Evolutionary conservation across 2,113 vertebrate species (phyloP), one percentile per base, ranked within the genome.

Genomic region (Scomber japonicus): DNA sequence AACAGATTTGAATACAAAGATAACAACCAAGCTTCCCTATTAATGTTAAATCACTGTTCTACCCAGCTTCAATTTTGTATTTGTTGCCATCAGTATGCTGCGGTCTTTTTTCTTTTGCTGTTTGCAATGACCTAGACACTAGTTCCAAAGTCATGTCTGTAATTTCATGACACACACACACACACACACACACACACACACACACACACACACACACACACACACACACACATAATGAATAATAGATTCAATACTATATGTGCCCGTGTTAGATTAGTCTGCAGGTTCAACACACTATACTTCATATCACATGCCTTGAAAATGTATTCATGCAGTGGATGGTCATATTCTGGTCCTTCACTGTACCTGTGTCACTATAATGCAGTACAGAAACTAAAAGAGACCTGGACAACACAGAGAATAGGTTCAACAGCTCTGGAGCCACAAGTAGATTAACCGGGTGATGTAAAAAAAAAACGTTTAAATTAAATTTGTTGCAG

Each of bases 201-300:
- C 21, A 21, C 21, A 21, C 21, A 21, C 44, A 65, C 44, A 17
- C 66, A 35, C 57, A 49, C 24, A 60, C 30, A 56, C 50, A 64
- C 62, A 67, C 40, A 53, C 19, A 54, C 27, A 54, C 11, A 60
- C 48, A 17, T 75, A 50, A 92, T 89, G 68, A 90, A 92, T 87
- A 92, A 92, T 89, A 79, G 85, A 90, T 83, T 74, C 62, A 81
- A 84, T 83, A 76, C 49, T 70, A 44, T 71, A 68, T 72, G 72
- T 71, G 55, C 51, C 65, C 75, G 31, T 46, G 66, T 69, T 55
- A 13, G 44, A 68, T 81, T 71, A 78, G 30, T 66, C 54, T 64
- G 55, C 51, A 66, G 82, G 40, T 54, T 68, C 44, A 81, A 44
- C 19, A 49, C 71, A 67, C 16, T 78, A 46, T 72, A 83, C 49